These are phyloP conservation scores for Gallinago solitaria DNA, from an alignment of 2,797 vertebrate genomes.

Conservation along the genomic window DNA sequence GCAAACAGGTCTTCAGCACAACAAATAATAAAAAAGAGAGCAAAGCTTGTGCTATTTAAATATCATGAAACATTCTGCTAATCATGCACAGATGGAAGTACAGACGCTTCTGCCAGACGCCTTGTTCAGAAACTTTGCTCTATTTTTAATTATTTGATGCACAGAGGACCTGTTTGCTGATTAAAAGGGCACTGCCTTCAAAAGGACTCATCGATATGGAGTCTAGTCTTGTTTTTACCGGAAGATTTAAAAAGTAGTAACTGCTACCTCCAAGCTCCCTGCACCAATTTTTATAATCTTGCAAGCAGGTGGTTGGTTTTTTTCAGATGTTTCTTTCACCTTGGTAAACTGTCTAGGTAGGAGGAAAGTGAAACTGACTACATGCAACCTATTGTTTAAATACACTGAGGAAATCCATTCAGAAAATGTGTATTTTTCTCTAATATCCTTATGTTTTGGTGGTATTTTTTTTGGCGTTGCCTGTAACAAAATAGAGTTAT, in stretches of 20 bases:
- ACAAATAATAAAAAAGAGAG: conserved; percentile 75
- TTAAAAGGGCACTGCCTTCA: conserved; percentile 67
- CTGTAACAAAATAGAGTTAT: background rate
- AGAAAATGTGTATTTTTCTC: background rate
- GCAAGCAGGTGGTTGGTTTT: background rate
- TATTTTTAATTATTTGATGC: conserved; percentile 81
- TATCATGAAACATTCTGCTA: conserved; percentile 78
- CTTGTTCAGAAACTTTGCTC: conserved; percentile 79
- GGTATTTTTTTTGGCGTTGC: background rate
- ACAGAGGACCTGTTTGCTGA: conserved; percentile 76
- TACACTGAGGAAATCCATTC: background rate
- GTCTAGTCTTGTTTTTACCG: conserved; percentile 14
- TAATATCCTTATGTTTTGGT: background rate
- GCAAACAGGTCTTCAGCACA: conserved; percentile 67
- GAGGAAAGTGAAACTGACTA: background rate
- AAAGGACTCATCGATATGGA: conserved; percentile 59
- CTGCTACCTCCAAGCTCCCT: background rate
- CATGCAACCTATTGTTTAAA: background rate
- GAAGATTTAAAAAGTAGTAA: conserved; percentile 25
- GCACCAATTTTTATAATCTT: background rate
- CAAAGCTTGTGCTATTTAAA: conserved; percentile 79
- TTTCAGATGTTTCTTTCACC: conserved; percentile 14
- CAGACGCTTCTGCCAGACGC: conserved; percentile 74
- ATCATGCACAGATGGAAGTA: conserved; percentile 78
- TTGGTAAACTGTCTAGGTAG: background rate